These are phyloP conservation scores for Zenarchopterus dispar DNA, from an alignment of 2,797 vertebrate genomes.

Conservation along the genomic window DNA sequence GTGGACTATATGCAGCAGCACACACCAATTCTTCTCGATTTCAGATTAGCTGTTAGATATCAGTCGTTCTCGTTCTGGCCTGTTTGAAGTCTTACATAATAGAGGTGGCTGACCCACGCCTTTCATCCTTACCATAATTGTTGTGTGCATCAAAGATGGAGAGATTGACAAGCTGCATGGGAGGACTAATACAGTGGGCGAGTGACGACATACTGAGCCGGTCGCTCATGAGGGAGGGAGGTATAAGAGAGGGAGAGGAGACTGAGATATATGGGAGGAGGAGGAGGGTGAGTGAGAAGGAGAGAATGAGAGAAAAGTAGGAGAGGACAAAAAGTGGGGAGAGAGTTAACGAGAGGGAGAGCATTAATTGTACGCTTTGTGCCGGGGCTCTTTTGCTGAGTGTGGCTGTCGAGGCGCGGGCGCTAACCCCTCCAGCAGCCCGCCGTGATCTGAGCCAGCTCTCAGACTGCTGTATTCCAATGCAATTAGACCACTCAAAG, in stretches of 20 bases:
- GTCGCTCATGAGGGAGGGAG: slow-evolving; percentile 1
- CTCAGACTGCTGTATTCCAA: slow-evolving; percentile 92
- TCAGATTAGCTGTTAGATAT: slow-evolving; percentile 62
- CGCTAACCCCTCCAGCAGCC: slow-evolving; percentile 89
- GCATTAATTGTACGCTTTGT: slow-evolving; percentile 78
- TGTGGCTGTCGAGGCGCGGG: slow-evolving; percentile 87
- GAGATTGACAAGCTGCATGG: slow-evolving; percentile 74
- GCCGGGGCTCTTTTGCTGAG: slow-evolving; percentile 82
- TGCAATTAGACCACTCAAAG: slow-evolving; percentile 95
- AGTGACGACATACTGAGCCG: slow-evolving; percentile 66
- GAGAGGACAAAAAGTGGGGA: slow-evolving; percentile 77
- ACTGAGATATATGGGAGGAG: slow-evolving; percentile 19
- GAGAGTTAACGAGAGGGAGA: slow-evolving; percentile 78
- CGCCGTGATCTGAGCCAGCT: slow-evolving; percentile 88
- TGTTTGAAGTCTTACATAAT: slow-evolving; percentile 68
- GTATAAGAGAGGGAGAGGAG: slow-evolving; percentile 11
- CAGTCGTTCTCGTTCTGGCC: slow-evolving; percentile 54
- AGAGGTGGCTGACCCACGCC: slow-evolving; percentile 52
- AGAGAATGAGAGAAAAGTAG: slow-evolving; percentile 56
- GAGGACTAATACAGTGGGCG: slow-evolving; percentile 73
- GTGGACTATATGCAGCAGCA: slow-evolving; percentile 1
- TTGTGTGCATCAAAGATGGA: slow-evolving; percentile 73
- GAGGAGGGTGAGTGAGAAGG: slow-evolving; percentile 45
- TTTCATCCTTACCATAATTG: slow-evolving; percentile 76
- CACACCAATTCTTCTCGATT: slow-evolving; percentile 47